Evolutionary conservation across 2,113 vertebrate genomes (phyloP).

Genomic region (Grammomys surdaster): DNA sequence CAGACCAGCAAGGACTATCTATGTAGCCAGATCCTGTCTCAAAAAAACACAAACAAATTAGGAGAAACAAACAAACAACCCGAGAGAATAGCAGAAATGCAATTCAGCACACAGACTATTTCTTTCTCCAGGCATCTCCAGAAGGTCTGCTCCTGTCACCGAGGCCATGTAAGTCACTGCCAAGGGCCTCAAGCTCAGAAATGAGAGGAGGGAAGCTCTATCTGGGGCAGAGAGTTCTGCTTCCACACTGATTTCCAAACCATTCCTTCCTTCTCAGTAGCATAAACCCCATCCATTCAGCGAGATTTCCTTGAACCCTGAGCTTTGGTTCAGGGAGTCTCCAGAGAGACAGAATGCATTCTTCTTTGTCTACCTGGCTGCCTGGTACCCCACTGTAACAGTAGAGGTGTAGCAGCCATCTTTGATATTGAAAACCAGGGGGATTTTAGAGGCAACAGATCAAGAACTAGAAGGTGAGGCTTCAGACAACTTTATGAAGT

Average conservation of each 20-base stretch:
- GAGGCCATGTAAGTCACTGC: neutral
- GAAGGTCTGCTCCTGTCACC: slow-evolving; percentile 17
- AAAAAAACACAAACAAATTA: neutral
- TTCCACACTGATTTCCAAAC: slow-evolving; percentile 10
- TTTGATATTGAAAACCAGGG: neutral
- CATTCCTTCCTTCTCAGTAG: slow-evolving; percentile 22
- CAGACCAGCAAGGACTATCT: neutral
- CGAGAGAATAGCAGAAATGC: neutral
- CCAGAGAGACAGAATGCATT: neutral
- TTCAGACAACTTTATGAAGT: slow-evolving; percentile 18
- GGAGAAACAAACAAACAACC: neutral
- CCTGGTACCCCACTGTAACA: neutral
- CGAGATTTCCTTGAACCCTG: neutral
- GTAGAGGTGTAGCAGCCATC: neutral
- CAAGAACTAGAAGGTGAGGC: slow-evolving; percentile 28
- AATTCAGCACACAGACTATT: neutral
- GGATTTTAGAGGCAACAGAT: neutral
- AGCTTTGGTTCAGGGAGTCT: slow-evolving; percentile 21
- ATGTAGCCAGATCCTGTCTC: neutral
- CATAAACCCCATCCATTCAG: neutral
- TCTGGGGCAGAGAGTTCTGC: neutral
- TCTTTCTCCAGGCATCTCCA: slow-evolving; percentile 5
- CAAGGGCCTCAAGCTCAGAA: neutral
- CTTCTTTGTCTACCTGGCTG: slow-evolving; percentile 16
- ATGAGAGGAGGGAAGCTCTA: neutral